Conservation (phyloP, 2,797 vertebrate genomes). For the Vultur gryphus region DNA sequence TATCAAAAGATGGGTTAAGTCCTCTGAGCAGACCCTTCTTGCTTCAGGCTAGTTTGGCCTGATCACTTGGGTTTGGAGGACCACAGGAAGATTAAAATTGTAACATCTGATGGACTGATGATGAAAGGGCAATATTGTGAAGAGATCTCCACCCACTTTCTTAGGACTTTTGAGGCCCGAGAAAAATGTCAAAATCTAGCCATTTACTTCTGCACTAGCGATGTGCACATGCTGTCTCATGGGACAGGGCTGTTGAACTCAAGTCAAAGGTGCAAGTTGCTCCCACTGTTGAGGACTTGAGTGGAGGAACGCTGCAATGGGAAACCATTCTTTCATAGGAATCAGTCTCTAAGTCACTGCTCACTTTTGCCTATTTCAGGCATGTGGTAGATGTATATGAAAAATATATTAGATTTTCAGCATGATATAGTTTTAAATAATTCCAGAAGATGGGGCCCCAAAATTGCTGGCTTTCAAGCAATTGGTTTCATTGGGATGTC, state of each 20-base stretch:
- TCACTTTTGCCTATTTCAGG: neutral
- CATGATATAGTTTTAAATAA: neutral
- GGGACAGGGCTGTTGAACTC: neutral
- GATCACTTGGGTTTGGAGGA: neutral
- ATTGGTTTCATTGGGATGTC: neutral
- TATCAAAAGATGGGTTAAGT: neutral
- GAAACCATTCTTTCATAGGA: neutral
- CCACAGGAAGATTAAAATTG: neutral
- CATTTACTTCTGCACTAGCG: rapidly evolving
- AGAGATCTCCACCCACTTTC: neutral
- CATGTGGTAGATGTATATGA: neutral
- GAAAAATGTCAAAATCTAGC: neutral
- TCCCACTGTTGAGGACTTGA: neutral
- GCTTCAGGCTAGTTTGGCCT: neutral
- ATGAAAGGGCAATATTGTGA: neutral
- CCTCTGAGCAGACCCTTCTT: neutral
- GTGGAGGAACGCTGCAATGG: neutral
- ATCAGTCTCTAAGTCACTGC: neutral
- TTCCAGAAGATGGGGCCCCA: neutral
- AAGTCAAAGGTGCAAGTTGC: neutral
- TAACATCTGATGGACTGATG: rapidly evolving
- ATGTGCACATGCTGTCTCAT: neutral
- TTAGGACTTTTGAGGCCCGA: neutral
- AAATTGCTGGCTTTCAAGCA: neutral
- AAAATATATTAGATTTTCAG: neutral